These are phyloP conservation scores for Onychorhynchus coronatus DNA, from an alignment of 2,113 vertebrate genomes.

Conservation along the genomic window DNA sequence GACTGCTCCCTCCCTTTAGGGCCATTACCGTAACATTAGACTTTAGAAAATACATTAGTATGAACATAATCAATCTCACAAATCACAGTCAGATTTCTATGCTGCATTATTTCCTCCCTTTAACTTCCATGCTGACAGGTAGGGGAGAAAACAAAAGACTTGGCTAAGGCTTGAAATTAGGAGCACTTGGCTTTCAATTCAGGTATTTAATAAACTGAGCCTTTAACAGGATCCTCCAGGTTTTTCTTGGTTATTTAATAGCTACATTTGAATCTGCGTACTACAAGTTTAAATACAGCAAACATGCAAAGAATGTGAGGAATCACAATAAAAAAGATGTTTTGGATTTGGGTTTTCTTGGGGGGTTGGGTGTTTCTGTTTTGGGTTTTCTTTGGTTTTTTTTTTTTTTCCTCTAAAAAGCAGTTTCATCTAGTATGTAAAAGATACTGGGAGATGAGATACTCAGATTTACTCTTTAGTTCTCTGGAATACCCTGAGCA, in stretches of 20 bases:
- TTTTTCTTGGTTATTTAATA: neutral
- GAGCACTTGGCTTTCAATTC: neutral
- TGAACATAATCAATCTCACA: conserved; percentile 34
- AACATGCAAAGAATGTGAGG: neutral
- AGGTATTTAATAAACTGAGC: neutral
- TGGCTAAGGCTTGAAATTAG: neutral
- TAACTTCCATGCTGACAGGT: neutral
- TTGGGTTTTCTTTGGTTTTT: neutral
- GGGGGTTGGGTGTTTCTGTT: neutral
- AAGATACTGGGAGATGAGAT: neutral
- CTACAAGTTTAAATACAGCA: neutral
- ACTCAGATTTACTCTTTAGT: neutral
- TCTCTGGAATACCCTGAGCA: neutral
- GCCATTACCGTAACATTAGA: conserved; percentile 53
- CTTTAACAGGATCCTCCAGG: neutral
- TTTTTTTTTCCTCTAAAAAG: neutral
- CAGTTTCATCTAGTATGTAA: neutral
- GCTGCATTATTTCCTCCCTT: conserved; percentile 14
- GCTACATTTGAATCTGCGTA: neutral
- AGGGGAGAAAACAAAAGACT: neutral
- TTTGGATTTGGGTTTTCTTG: neutral
- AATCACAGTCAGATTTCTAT: conserved; percentile 41
- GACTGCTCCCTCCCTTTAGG: conserved; percentile 50
- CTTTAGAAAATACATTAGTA: conserved; percentile 53
- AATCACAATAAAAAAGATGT: neutral